Conservation (phyloP, 53 echinoderm and acorn worm species). For the Stichopus horrens region DNA sequence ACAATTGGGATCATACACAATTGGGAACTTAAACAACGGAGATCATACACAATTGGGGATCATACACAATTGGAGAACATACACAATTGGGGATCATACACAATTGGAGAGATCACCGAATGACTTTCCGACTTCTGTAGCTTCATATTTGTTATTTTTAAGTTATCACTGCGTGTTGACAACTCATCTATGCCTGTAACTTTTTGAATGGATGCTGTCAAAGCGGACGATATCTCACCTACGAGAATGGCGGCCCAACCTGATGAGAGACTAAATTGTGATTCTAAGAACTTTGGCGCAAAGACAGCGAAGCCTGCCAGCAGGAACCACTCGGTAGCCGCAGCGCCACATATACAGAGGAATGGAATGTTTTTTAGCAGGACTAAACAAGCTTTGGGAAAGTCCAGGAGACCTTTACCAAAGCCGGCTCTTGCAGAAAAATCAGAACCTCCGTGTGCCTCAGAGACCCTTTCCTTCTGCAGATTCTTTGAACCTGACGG, state of each 20-base stretch:
- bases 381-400: constrained; percentile 70
- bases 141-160: too few relatives aligned
- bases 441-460: constrained; percentile 81
- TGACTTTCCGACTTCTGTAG: too few relatives aligned
- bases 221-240: constrained; percentile 57
- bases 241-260: constrained; percentile 91
- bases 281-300: constrained; percentile 92
- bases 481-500: constrained; percentile 66
- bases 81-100: too few relatives aligned
- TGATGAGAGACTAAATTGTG: constrained; percentile 84
- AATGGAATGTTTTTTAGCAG: constrained; percentile 88
- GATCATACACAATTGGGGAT: too few relatives aligned
- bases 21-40: too few relatives aligned
- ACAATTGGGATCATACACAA: too few relatives aligned
- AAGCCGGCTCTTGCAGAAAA: constrained; percentile 74
- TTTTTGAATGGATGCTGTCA: not conserved
- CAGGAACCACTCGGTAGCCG: constrained; percentile 88
- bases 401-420: constrained; percentile 87
- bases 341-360: constrained; percentile 83
- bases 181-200: not conserved
- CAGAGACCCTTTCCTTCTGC: constrained; percentile 72
- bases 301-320: constrained; percentile 89
- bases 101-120: too few relatives aligned
- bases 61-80: too few relatives aligned
- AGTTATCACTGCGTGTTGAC: too few relatives aligned